Conservation (phyloP, 1,140 invertebrate species). For the Copidosoma floridanum region DNA sequence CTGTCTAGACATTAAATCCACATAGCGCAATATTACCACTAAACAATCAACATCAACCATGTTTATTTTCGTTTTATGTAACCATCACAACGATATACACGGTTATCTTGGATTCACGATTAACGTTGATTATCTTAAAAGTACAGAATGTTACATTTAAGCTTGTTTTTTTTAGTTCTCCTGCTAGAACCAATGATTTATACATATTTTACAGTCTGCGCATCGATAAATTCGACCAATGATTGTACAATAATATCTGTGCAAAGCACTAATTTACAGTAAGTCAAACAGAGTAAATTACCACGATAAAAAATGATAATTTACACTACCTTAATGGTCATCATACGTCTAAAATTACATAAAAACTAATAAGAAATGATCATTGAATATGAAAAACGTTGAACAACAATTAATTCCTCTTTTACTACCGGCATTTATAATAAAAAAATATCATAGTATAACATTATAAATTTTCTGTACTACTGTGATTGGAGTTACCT, state of each 20-base stretch:
- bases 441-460: too few relatives aligned
- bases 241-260: constrained; percentile 47
- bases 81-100: constrained; percentile 26
- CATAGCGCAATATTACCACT: constrained; percentile 17
- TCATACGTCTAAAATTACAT: too few relatives aligned
- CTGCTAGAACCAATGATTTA: constrained; percentile 1
- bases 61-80: constrained; percentile 15
- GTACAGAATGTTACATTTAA: too few relatives aligned
- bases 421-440: too few relatives aligned
- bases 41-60: constrained; percentile 11
- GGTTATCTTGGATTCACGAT: too few relatives aligned
- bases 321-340: too few relatives aligned
- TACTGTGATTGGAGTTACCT: too few relatives aligned
- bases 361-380: too few relatives aligned
- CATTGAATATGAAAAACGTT: too few relatives aligned
- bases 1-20: constrained; percentile 6
- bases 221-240: constrained; percentile 38
- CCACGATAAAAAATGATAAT: constrained; percentile 3
- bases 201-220: constrained; percentile 9
- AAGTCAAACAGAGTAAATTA: constrained; percentile 42
- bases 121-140: too few relatives aligned
- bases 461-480: too few relatives aligned
- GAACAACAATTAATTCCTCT: too few relatives aligned
- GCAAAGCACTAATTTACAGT: constrained; percentile 35
- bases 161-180: not conserved